A percentile compares a stretch with the other conserved stretches of the same genome.
Conservation (phyloP, 2,888 invertebrate species). For the Spicauda simplicius region DNA sequence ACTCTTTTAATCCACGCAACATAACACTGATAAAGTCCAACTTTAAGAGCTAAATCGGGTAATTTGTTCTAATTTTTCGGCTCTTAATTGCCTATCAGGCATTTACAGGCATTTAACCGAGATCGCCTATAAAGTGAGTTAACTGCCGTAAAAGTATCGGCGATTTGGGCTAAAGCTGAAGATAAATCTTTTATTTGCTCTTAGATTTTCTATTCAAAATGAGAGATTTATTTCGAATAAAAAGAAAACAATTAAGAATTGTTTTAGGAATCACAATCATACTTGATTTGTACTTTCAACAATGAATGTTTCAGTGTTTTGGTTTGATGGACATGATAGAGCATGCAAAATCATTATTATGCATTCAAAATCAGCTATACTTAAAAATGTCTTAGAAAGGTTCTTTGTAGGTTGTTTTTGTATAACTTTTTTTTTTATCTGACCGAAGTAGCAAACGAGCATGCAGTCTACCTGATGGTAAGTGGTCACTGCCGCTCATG, state of each 20-base stretch:
- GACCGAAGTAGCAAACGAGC: no score
- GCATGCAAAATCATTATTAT: no score
- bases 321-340: background rate
- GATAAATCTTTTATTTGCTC: conserved; percentile 17
- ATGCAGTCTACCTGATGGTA: no score
- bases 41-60: conserved; percentile 16
- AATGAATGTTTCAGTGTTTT: no score
- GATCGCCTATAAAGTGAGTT: conserved; percentile 24
- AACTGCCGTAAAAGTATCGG: conserved; percentile 18
- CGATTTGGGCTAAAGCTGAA: conserved; percentile 1
- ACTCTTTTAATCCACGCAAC: background rate
- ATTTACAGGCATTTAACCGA: conserved; percentile 30
- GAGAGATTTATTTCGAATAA: background rate
- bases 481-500: no score
- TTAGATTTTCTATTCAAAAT: conserved; percentile 3
- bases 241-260: no score
- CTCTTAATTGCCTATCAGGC: conserved; percentile 30
- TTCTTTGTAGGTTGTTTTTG: no score
- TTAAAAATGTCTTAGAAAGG: no score
- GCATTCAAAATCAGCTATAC: no score
- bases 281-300: no score
- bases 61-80: conserved; percentile 32
- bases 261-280: no score
- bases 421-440: no score
- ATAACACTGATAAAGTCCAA: conserved; percentile 10